Conservation (phyloP, 2,888 invertebrate genomes). For the Metellina segmentata region DNA sequence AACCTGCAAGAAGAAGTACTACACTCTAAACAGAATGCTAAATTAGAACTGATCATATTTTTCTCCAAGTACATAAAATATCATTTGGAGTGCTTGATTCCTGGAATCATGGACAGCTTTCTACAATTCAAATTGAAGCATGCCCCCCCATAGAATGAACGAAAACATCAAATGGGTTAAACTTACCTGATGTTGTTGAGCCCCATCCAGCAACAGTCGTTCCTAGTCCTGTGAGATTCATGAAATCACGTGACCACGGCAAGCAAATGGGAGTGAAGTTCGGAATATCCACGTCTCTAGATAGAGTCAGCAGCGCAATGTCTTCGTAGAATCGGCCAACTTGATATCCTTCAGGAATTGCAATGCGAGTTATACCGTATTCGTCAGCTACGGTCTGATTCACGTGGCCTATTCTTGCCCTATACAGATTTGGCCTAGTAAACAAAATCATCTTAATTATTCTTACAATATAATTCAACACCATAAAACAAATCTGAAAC, state of each 20-base stretch:
- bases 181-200: slow-evolving; percentile 8
- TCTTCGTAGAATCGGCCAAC: neutral
- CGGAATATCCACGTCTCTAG: neutral
- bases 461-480: slow-evolving; percentile 8
- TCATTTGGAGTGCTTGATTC: neutral
- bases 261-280: neutral
- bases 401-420: slow-evolving; percentile 34
- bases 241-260: neutral
- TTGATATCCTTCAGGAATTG: neutral
- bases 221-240: neutral
- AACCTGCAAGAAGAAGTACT: neutral
- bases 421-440: slow-evolving; percentile 12
- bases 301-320: neutral
- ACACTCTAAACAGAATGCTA: neutral
- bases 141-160: neutral
- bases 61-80: neutral
- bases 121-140: neutral
- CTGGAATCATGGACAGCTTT: neutral
- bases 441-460: neutral
- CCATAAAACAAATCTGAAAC: neutral
- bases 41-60: neutral
- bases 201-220: neutral
- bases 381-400: neutral
- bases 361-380: neutral
- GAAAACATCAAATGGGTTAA: neutral